These are phyloP conservation scores for Lepeophtheirus salmonis DNA, from an alignment of 1,140 invertebrate genomes.

Conservation along the genomic window DNA sequence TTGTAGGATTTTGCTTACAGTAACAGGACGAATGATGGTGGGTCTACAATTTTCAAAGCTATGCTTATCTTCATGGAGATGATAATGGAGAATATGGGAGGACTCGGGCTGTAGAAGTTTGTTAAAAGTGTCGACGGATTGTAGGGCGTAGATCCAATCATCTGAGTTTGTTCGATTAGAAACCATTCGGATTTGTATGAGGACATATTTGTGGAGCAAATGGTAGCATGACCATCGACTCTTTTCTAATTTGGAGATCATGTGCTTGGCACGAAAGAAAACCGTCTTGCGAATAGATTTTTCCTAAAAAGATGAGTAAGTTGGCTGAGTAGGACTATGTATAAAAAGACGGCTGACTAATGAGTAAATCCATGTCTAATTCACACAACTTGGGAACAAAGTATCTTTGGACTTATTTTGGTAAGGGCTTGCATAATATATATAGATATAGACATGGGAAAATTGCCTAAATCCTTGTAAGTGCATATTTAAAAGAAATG, in stretches of 20 bases:
- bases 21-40: neutral
- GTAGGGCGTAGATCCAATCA: conserved; percentile 12
- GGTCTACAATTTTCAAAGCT: conserved; percentile 1
- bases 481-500: no score
- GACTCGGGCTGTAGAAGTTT: neutral
- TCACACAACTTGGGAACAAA: no score
- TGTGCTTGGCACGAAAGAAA: conserved; percentile 9
- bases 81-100: neutral
- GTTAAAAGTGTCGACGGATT: conserved; percentile 8
- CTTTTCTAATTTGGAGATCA: neutral
- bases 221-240: neutral
- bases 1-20: conserved; percentile 4
- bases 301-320: neutral
- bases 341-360: no score
- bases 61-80: neutral
- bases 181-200: neutral
- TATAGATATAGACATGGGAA: no score
- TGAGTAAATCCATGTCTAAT: no score
- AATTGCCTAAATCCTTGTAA: no score
- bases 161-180: neutral
- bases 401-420: no score
- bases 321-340: no score
- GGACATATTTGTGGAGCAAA: conserved; percentile 8
- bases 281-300: conserved; percentile 4
- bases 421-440: no score